Conservation (phyloP, 2,113 vertebrate genomes). For the Protomyctophum bolini region DNA sequence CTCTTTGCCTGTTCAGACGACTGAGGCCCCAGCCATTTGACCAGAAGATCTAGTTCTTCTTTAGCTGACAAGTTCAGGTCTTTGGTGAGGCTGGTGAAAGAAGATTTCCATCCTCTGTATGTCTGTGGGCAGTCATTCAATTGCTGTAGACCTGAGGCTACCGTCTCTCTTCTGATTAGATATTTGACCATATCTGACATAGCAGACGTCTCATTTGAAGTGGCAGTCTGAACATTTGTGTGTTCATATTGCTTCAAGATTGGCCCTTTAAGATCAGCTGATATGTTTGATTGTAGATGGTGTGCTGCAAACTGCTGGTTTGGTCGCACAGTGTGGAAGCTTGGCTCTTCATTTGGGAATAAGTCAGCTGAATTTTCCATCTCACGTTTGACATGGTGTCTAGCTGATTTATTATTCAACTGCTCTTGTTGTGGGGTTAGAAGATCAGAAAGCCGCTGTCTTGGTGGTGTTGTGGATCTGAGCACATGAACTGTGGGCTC, state of each 20-base stretch:
- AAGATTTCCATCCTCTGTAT: not conserved
- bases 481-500: not conserved
- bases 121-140: not conserved
- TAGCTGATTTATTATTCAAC: not conserved
- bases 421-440: not conserved
- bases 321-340: too few relatives aligned
- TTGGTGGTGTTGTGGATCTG: not conserved
- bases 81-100: not conserved
- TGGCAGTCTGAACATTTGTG: too few relatives aligned
- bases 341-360: too few relatives aligned
- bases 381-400: too few relatives aligned
- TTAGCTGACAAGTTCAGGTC: not conserved
- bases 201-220: not conserved
- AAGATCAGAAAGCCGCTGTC: not conserved
- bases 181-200: not conserved
- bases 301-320: too few relatives aligned
- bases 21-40: slow-evolving; percentile 14
- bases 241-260: too few relatives aligned
- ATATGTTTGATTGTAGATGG: too few relatives aligned
- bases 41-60: slow-evolving; percentile 10
- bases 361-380: too few relatives aligned
- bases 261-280: too few relatives aligned
- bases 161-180: not conserved
- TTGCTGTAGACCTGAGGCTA: not conserved
- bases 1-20: slow-evolving; percentile 9